Percentiles rank a stretch among this genome's conserved stretches.
These are phyloP conservation scores for Sarcophilus harrisii DNA, from an alignment of 2,797 vertebrate genomes.

Conservation along the genomic window DNA sequence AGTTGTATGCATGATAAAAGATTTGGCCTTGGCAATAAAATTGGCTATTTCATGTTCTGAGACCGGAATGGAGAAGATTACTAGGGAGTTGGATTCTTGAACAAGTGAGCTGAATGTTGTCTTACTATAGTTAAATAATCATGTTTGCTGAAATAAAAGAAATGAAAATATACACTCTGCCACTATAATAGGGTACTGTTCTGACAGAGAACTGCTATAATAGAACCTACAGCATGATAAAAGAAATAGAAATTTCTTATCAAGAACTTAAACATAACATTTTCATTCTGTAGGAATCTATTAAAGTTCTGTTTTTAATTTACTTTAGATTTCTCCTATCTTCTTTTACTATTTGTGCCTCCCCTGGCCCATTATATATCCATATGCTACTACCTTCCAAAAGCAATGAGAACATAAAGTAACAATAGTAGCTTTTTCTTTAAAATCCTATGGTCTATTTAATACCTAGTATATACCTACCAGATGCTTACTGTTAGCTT, in stretches of 20 bases:
- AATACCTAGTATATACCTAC: conserved; percentile 25
- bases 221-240: conserved; percentile 72
- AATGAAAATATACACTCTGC: conserved; percentile 50
- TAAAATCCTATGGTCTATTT: conserved; percentile 62
- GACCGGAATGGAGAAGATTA: background rate
- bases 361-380: conserved; percentile 47
- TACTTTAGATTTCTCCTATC: conserved; percentile 69
- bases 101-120: background rate
- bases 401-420: background rate
- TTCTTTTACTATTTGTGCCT: background rate
- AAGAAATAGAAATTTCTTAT: conserved; percentile 76
- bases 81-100: background rate
- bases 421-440: conserved; percentile 59
- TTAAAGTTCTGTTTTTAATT: conserved; percentile 81
- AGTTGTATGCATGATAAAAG: background rate
- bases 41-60: background rate
- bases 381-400: conserved; percentile 69
- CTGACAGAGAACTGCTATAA: conserved; percentile 73
- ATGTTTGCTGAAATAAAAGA: conserved; percentile 34
- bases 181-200: conserved; percentile 68
- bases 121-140: background rate
- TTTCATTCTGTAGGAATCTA: conserved; percentile 78
- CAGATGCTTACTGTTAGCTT: conserved; percentile 74
- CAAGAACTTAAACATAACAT: conserved; percentile 69
- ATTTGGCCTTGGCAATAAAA: background rate